Conservation (phyloP, 2,888 invertebrate genomes). For the Epirrita christyi region DNA sequence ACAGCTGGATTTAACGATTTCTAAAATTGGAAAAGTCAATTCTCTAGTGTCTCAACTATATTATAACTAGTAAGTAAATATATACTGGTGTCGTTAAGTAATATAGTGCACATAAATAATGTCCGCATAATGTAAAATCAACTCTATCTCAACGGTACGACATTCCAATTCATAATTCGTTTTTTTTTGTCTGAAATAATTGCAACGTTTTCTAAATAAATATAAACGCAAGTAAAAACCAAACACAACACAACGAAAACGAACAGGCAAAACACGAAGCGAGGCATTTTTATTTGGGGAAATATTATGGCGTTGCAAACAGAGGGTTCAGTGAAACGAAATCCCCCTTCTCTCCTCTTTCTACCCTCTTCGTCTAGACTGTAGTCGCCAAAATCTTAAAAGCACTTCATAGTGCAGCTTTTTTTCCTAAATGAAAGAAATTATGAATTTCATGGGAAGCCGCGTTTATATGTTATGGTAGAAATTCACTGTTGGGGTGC, state of each 20-base stretch:
- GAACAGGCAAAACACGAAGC: conserved; percentile 16
- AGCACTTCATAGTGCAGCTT: conserved; percentile 38
- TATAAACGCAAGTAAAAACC: no score
- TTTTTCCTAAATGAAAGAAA: conserved; percentile 43
- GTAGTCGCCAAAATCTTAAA: conserved; percentile 51
- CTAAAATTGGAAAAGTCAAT: no score
- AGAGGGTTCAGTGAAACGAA: conserved; percentile 51
- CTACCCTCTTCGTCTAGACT: conserved; percentile 58
- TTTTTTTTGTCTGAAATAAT: no score
- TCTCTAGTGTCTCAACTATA: no score
- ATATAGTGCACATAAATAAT: no score
- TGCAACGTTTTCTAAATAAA: no score
- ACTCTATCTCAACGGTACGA: no score
- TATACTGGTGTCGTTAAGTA: no score
- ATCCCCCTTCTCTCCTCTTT: conserved; percentile 29
- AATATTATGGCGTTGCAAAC: conserved; percentile 44
- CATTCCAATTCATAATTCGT: no score
- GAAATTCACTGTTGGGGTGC: not conserved
- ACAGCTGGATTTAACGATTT: no score
- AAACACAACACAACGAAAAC: conserved; percentile 11
- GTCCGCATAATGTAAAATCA: no score
- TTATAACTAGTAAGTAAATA: no score
- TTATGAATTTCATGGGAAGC: conserved; percentile 41
- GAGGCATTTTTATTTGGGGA: conserved; percentile 49
- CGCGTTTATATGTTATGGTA: not conserved